A percentile compares a stretch with the other conserved stretches of the same genome.
Evolutionary conservation across 2,113 vertebrate genomes (phyloP).

Genomic region (Myotis yumanensis): DNA sequence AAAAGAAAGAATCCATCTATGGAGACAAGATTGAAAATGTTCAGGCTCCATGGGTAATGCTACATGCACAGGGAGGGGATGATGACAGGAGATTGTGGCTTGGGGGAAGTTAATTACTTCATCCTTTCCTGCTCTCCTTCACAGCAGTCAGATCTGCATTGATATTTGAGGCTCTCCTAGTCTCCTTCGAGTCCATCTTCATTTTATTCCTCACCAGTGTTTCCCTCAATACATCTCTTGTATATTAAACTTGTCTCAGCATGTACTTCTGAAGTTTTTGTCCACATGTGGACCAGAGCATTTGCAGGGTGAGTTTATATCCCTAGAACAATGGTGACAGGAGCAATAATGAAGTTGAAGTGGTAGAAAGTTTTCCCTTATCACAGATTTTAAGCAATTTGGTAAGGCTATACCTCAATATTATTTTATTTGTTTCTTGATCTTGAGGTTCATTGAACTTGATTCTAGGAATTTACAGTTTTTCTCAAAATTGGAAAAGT

Average conservation of each 20-base stretch:
- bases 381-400: neutral
- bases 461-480: neutral
- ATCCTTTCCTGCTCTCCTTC: neutral
- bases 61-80: no score
- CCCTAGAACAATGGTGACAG: neutral
- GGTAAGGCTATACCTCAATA: neutral
- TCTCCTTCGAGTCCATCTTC: neutral
- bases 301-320: neutral
- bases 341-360: neutral
- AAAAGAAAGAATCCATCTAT: neutral
- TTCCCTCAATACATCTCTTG: neutral
- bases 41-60: neutral
- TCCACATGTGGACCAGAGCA: neutral
- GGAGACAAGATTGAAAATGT: neutral
- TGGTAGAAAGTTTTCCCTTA: neutral
- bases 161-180: neutral
- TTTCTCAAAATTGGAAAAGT: neutral
- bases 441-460: neutral
- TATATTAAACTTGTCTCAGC: neutral
- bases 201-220: neutral
- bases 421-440: neutral
- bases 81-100: neutral
- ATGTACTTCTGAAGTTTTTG: neutral
- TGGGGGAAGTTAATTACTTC: neutral
- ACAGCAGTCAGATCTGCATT: neutral